A percentile compares a stretch with the other conserved stretches of the same genome.
Evolutionary conservation across 2,888 invertebrate species (phyloP).

Genomic region (Hirtodrosophila cameraria): DNA sequence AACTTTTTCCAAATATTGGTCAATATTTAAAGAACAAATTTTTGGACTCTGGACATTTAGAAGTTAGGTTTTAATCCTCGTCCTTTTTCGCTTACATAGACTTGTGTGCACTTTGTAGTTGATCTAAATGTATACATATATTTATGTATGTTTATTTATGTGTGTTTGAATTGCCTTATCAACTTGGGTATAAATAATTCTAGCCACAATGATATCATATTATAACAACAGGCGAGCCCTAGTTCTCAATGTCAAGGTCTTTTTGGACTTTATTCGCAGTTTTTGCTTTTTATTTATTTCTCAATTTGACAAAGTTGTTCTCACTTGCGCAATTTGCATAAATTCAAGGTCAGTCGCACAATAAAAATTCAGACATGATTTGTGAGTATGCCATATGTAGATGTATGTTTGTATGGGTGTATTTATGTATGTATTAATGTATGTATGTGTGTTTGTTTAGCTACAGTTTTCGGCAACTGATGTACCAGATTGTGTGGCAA

Average conservation of each 20-base stretch:
- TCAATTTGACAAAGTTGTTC: constrained; percentile 76
- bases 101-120: too few relatives aligned
- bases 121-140: too few relatives aligned
- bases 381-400: constrained; percentile 24
- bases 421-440: constrained; percentile 3
- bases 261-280: constrained; percentile 13
- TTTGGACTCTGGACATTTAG: too few relatives aligned
- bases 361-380: constrained; percentile 72
- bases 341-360: constrained; percentile 72
- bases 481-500: constrained; percentile 26
- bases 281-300: constrained; percentile 34
- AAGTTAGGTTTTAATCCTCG: too few relatives aligned
- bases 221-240: constrained; percentile 44
- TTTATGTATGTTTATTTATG: too few relatives aligned
- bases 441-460: constrained; percentile 35
- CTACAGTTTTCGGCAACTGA: constrained; percentile 53
- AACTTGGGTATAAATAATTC: constrained; percentile 23
- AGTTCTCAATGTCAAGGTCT: constrained; percentile 66
- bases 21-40: too few relatives aligned
- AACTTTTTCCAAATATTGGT: too few relatives aligned
- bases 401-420: constrained; percentile 1
- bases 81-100: too few relatives aligned
- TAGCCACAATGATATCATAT: constrained; percentile 36
- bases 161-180: not conserved
- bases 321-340: constrained; percentile 76